Evolutionary conservation across 2,113 vertebrate genomes (phyloP).

Genomic region (Chunga burmeisteri): DNA sequence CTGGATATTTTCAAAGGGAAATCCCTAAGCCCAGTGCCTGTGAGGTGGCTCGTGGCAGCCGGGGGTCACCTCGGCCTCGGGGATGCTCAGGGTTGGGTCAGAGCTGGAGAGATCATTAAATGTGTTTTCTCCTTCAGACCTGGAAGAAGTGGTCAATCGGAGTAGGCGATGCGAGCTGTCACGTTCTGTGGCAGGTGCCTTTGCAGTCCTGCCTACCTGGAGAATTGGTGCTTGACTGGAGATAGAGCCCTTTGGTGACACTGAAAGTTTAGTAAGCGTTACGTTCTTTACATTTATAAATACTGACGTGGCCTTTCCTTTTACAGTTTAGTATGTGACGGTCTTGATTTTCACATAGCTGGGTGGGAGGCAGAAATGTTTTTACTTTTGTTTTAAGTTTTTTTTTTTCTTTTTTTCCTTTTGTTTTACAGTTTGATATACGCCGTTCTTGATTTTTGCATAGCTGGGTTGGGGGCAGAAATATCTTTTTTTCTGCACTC

Average conservation of each 20-base stretch:
- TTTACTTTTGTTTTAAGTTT: background rate
- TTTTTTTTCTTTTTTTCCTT: background rate
- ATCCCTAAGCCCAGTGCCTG: background rate
- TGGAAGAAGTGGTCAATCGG: background rate
- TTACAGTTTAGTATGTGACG: background rate
- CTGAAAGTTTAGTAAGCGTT: background rate
- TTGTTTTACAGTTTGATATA: background rate
- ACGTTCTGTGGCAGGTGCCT: too few species aligned
- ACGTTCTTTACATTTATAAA: background rate
- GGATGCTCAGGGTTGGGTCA: background rate
- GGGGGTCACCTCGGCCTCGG: background rate
- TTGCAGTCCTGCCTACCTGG: background rate
- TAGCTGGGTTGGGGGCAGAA: background rate
- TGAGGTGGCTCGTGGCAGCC: background rate
- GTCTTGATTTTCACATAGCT: background rate
- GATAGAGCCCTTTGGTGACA: background rate
- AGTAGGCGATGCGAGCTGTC: background rate
- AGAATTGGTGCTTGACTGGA: background rate
- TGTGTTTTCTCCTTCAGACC: background rate
- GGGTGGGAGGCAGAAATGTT: background rate
- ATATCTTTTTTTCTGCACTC: background rate
- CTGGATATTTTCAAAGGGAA: background rate
- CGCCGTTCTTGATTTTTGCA: background rate
- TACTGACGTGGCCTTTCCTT: background rate
- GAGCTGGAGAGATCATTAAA: background rate